Evolutionary conservation across 92 coral and sea anemone species (phyloP).

Genomic region (Isaurus tuberculatus): DNA sequence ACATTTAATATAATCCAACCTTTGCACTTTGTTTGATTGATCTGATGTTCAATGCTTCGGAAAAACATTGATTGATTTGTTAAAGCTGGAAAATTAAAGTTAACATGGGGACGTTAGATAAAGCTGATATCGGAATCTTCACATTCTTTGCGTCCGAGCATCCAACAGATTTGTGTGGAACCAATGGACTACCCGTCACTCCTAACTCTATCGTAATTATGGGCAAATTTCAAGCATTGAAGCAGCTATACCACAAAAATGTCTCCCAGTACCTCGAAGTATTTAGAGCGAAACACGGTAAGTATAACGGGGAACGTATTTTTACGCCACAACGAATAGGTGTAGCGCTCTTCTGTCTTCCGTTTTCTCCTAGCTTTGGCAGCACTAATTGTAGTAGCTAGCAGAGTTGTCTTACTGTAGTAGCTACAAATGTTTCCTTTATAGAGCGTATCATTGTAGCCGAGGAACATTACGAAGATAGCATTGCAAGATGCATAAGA

Average conservation of each 20-base stretch:
- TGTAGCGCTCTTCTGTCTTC: too few relatives aligned
- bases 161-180: conserved; percentile 96
- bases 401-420: too few relatives aligned
- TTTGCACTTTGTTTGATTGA: not conserved
- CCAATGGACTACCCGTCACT: conserved; percentile 95
- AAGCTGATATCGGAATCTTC: conserved; percentile 90
- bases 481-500: conserved; percentile 65
- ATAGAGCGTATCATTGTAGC: conserved; percentile 91
- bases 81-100: not conserved
- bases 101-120: conserved; percentile 78
- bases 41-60: not conserved
- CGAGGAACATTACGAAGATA: conserved; percentile 83
- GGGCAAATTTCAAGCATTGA: conserved; percentile 87
- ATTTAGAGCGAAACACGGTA: conserved; percentile 94
- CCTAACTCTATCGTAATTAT: conserved; percentile 97
- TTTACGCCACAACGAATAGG: too few relatives aligned
- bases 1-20: too few relatives aligned
- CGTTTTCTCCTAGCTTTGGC: too few relatives aligned
- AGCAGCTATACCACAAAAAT: conserved; percentile 78
- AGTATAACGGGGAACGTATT: too few relatives aligned
- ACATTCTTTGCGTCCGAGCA: conserved; percentile 95
- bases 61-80: not conserved
- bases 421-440: not conserved
- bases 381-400: too few relatives aligned
- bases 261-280: conserved; percentile 95